Percentiles rank a stretch among this genome's conserved stretches.
Conservation (phyloP, 2,888 invertebrate species). For the Empis stercorea region DNA sequence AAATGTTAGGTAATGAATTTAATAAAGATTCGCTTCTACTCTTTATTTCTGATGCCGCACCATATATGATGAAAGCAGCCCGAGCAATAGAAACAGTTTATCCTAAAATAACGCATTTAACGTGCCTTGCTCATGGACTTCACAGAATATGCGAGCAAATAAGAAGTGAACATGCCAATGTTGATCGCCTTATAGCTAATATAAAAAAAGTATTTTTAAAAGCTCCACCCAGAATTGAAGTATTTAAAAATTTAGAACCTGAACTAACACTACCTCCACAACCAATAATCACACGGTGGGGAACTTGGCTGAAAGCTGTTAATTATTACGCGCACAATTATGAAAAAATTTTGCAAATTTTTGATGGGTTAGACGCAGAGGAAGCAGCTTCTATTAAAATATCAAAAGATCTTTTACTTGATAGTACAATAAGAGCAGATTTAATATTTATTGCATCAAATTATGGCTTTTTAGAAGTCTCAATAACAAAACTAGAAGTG, state of each 20-base stretch:
- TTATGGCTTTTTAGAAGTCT: not conserved
- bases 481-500: not conserved
- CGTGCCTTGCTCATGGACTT: conserved; percentile 4
- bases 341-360: conserved; percentile 10
- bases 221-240: not conserved
- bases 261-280: conserved; percentile 18
- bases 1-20: conserved; percentile 5
- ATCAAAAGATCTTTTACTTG: not conserved
- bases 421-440: not conserved
- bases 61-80: conserved; percentile 19
- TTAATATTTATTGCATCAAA: not conserved
- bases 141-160: conserved; percentile 4
- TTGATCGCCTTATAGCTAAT: conserved; percentile 1
- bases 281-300: conserved; percentile 23
- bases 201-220: conserved; percentile 5
- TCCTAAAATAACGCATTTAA: conserved; percentile 17
- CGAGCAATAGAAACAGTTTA: conserved; percentile 17
- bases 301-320: conserved; percentile 22
- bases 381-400: conserved; percentile 4
- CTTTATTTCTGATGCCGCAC: conserved; percentile 9
- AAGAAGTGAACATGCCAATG: conserved; percentile 1
- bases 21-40: conserved; percentile 1
- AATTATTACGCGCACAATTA: conserved; percentile 17
- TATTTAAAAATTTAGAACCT: not conserved
- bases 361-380: conserved; percentile 1